Conservation (phyloP, 2,113 vertebrate genomes). For the Dascyllus trimaculatus region DNA sequence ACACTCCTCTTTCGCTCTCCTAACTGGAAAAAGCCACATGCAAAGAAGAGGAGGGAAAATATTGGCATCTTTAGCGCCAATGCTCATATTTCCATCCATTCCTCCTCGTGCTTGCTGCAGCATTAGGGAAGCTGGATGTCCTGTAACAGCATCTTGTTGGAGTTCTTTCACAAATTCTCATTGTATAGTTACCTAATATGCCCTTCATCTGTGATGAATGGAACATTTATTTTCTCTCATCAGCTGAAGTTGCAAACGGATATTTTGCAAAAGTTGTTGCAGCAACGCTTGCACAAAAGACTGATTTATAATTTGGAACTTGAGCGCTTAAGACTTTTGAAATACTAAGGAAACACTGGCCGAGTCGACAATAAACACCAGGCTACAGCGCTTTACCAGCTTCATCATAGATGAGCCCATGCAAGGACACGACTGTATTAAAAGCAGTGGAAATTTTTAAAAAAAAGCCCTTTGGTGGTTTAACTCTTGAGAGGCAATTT, state of each 20-base stretch:
- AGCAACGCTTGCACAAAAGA: conserved; percentile 45
- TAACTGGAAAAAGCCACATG: conserved; percentile 20
- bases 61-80: background rate
- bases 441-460: background rate
- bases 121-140: background rate
- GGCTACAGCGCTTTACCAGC: background rate
- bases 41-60: conserved; percentile 11
- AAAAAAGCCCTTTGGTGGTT: background rate
- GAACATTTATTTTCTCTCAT: conserved; percentile 45
- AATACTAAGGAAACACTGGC: conserved; percentile 43
- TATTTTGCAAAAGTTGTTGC: conserved; percentile 62
- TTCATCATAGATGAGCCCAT: background rate
- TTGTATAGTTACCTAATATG: conserved; percentile 2
- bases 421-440: background rate
- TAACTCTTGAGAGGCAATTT: background rate
- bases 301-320: conserved; percentile 52
- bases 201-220: conserved; percentile 8
- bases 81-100: background rate
- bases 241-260: conserved; percentile 23
- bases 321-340: conserved; percentile 25
- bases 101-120: background rate
- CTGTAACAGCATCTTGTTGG: background rate
- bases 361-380: background rate
- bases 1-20: conserved; percentile 38
- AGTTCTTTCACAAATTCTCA: conserved; percentile 5